phyloP scores from a whole-genome alignment of 2,113 vertebrate genomes.

The Antechinus flavipes region DNA sequence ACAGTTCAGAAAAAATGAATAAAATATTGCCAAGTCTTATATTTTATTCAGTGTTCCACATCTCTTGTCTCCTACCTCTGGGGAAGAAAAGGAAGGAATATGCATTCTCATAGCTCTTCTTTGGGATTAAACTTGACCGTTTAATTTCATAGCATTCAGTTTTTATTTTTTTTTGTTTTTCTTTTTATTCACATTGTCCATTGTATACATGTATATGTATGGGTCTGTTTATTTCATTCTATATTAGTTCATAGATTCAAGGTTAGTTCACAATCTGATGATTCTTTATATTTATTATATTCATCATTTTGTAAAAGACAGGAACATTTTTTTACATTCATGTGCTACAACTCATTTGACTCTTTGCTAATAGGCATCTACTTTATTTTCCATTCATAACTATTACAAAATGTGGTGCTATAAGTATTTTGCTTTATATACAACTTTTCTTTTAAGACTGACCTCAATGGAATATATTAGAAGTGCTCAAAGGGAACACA shows the following conservation, averaged over 20 bases:
- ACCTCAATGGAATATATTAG: not conserved
- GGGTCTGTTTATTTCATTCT: not conserved
- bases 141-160: not conserved
- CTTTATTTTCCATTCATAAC: not conserved
- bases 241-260: not conserved
- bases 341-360: not conserved
- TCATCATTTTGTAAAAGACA: not conserved
- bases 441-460: not conserved
- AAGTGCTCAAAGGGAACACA: not conserved
- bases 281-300: not conserved
- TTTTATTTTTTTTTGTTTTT: not conserved
- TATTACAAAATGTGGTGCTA: not conserved
- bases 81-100: not conserved
- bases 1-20: not conserved
- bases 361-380: not conserved
- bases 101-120: not conserved
- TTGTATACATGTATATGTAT: not conserved
- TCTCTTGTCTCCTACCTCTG: not conserved
- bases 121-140: not conserved
- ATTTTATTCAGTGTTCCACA: not conserved
- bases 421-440: not conserved
- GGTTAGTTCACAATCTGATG: not conserved
- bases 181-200: not conserved
- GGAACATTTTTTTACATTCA: not conserved
- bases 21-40: not conserved